phyloP scores from a whole-genome alignment of 2,797 vertebrate genomes.

The Halcyon smyrnensis region DNA sequence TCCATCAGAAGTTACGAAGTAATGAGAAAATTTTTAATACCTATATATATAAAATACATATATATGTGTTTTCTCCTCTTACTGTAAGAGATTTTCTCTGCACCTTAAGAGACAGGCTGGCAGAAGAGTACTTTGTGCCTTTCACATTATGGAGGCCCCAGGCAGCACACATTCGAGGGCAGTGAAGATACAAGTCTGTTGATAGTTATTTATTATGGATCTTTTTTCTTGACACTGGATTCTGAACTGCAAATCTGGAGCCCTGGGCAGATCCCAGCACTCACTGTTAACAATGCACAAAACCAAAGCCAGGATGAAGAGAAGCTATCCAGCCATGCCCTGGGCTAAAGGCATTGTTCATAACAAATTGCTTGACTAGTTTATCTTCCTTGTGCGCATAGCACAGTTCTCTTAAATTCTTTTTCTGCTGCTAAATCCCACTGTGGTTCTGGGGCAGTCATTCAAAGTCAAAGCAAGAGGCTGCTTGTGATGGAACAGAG shows the following conservation, averaged over 20 bases:
- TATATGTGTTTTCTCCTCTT: not conserved
- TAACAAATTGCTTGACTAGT: constrained; percentile 17
- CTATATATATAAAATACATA: not conserved
- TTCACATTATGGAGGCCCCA: not conserved
- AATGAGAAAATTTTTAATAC: not conserved
- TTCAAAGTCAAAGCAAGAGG: not conserved
- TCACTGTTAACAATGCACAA: not conserved
- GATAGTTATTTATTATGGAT: not conserved
- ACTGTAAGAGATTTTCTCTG: not conserved
- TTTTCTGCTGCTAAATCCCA: constrained; percentile 28
- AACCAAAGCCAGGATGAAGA: constrained; percentile 34
- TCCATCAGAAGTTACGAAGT: not conserved
- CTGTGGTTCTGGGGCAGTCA: constrained; percentile 17
- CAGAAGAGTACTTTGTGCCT: not conserved
- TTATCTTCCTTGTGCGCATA: not conserved
- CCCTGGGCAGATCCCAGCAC: not conserved
- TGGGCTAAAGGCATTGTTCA: not conserved
- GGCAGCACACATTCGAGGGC: not conserved
- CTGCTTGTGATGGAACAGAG: constrained; percentile 13
- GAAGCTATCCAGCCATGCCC: constrained; percentile 8
- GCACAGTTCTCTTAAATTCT: constrained; percentile 13
- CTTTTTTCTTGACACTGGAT: not conserved
- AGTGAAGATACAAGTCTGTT: not conserved
- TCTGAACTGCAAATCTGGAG: not conserved
- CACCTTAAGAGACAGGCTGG: not conserved